A percentile compares a stretch with the other conserved stretches of the same genome.
Evolutionary conservation across 2,797 vertebrate genomes (phyloP).

Genomic region (Peromyscus melanophrys): DNA sequence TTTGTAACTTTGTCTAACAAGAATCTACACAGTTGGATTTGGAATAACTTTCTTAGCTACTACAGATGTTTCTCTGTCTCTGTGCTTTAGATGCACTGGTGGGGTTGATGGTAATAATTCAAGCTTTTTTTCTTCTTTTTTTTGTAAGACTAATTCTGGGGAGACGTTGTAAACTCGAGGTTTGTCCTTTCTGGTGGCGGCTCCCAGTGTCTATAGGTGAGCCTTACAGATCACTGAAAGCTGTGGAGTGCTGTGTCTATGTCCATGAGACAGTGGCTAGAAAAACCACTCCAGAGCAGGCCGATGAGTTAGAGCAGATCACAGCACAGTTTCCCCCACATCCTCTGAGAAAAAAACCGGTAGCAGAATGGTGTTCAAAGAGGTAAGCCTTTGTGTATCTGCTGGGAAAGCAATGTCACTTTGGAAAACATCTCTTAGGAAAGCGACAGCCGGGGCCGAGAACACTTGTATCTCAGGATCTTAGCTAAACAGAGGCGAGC

Average conservation of each 20-base stretch:
- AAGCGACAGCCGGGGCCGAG: not conserved
- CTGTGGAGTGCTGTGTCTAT: not conserved
- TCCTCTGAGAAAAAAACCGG: not conserved
- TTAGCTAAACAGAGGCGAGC: not conserved
- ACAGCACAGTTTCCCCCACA: not conserved
- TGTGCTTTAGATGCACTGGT: not conserved
- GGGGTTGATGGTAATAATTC: not conserved
- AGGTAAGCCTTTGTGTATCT: not conserved
- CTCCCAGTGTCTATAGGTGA: not conserved
- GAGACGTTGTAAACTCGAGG: not conserved
- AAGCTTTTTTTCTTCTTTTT: not conserved
- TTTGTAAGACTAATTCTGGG: not conserved
- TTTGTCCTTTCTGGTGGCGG: not conserved
- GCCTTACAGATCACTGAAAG: not conserved
- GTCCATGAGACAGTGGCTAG: not conserved
- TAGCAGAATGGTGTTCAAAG: not conserved
- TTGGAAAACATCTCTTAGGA: not conserved
- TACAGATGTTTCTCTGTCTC: not conserved
- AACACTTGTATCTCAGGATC: not conserved
- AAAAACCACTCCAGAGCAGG: not conserved
- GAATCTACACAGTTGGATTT: not conserved
- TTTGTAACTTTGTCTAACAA: not conserved
- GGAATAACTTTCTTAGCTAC: not conserved
- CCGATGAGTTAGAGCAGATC: not conserved
- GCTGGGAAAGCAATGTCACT: not conserved